Conservation (phyloP, 2,888 invertebrate genomes). For the Myathropa florea region DNA sequence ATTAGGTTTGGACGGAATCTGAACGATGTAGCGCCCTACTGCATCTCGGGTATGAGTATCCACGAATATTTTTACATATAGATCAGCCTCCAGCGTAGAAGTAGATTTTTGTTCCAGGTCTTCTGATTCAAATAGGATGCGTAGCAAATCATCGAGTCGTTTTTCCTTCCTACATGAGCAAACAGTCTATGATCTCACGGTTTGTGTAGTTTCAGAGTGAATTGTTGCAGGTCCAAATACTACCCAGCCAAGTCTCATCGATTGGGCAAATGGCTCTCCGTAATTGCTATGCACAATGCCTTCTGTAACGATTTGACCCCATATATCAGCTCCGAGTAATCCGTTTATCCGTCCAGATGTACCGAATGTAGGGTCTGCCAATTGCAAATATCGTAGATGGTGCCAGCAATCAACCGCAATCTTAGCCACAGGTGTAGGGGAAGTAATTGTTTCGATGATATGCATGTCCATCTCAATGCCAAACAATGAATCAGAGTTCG, state of each 20-base stretch:
- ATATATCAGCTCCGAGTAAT: conserved; percentile 41
- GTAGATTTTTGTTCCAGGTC: conserved; percentile 10
- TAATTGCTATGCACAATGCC: conserved; percentile 16
- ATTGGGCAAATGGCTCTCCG: conserved; percentile 36
- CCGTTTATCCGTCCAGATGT: conserved; percentile 47
- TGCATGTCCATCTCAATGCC: conserved; percentile 6
- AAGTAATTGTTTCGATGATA: background rate
- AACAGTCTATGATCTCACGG: background rate
- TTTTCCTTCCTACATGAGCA: background rate
- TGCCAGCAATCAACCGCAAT: conserved; percentile 62
- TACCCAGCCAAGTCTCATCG: conserved; percentile 33
- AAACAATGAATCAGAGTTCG: background rate
- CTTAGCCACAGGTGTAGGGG: conserved; percentile 64
- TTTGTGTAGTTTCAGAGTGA: background rate
- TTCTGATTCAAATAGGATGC: conserved; percentile 25
- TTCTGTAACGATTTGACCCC: background rate
- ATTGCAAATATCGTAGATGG: conserved; percentile 59
- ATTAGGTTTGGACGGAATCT: conserved; percentile 5
- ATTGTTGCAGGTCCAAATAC: conserved; percentile 41
- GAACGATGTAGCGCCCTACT: conserved; percentile 27
- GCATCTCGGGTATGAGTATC: conserved; percentile 27
- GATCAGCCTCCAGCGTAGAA: conserved; percentile 35
- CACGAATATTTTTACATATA: conserved; percentile 43
- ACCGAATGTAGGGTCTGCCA: conserved; percentile 70
- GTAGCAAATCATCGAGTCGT: conserved; percentile 13